These are phyloP conservation scores for Pristionchus entomophagus DNA, from an alignment of 2,888 invertebrate species.

Conservation along the genomic window DNA sequence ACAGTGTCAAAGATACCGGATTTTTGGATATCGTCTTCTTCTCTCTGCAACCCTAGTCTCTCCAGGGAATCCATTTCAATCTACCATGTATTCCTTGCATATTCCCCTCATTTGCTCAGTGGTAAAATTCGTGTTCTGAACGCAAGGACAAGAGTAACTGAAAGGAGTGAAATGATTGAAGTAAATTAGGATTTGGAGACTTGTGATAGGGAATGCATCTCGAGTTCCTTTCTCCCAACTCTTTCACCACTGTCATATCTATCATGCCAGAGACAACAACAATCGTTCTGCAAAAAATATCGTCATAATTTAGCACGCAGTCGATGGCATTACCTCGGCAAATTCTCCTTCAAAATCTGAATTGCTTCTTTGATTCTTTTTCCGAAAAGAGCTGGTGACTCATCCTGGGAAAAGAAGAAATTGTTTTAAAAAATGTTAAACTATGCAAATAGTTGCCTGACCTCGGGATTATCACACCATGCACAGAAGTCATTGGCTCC, in stretches of 20 bases:
- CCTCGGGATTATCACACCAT: constrained; percentile 59
- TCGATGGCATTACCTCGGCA: too few relatives aligned
- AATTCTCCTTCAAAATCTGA: constrained; percentile 62
- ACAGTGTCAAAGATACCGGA: constrained; percentile 61
- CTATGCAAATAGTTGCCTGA: background rate
- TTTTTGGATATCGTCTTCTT: background rate
- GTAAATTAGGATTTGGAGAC: background rate
- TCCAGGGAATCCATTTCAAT: too few relatives aligned
- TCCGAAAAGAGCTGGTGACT: constrained; percentile 56
- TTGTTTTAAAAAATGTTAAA: background rate
- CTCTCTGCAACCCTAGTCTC: too few relatives aligned
- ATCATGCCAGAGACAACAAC: constrained; percentile 68
- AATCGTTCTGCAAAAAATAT: too few relatives aligned
- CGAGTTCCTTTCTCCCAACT: constrained; percentile 61
- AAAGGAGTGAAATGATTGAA: too few relatives aligned
- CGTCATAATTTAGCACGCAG: too few relatives aligned
- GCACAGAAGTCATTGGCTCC: constrained; percentile 69
- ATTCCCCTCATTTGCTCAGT: constrained; percentile 59
- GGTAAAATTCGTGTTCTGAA: constrained; percentile 60
- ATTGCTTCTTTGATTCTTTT: constrained; percentile 60
- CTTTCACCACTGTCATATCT: constrained; percentile 65
- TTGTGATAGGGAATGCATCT: constrained; percentile 65
- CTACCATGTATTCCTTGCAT: constrained; percentile 64
- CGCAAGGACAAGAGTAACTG: constrained; percentile 61
- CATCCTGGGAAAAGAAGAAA: constrained; percentile 46